These are phyloP conservation scores for Pocillopora meandrina DNA, from an alignment of 92 coral and sea anemone species.

Conservation along the genomic window DNA sequence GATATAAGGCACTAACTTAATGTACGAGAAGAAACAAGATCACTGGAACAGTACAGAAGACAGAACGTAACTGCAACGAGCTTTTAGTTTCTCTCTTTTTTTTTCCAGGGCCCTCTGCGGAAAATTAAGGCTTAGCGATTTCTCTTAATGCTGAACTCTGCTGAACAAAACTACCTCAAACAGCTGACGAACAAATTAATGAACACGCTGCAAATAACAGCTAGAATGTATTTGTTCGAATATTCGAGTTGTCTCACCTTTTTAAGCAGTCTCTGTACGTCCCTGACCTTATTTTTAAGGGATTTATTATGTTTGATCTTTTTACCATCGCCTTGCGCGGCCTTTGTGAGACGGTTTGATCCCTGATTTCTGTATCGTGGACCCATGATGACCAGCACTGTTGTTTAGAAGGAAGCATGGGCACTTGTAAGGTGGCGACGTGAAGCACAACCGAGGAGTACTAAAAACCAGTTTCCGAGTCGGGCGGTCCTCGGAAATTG, in stretches of 20 bases:
- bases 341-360: not conserved
- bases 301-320: conserved; percentile 65
- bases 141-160: too few species aligned
- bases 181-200: not conserved
- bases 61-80: too few species aligned
- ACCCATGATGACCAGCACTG: not conserved
- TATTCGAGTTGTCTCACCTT: conserved; percentile 45
- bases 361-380: not conserved
- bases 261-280: conserved; percentile 69
- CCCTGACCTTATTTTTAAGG: conserved; percentile 65
- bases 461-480: not conserved
- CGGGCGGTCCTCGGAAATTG: too few species aligned
- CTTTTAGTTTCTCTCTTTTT: too few species aligned
- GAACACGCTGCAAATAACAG: not conserved
- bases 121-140: too few species aligned
- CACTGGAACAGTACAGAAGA: too few species aligned
- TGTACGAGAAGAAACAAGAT: too few species aligned
- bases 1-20: too few species aligned
- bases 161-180: not conserved
- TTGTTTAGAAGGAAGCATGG: not conserved
- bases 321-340: not conserved
- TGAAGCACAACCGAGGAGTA: not conserved
- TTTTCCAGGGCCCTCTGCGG: too few species aligned
- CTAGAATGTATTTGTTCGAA: not conserved
- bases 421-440: not conserved